Evolutionary conservation across 1,140 invertebrate species (phyloP), one percentile per base, ranked within the genome.

Genomic region (Nomia melanderi): DNA sequence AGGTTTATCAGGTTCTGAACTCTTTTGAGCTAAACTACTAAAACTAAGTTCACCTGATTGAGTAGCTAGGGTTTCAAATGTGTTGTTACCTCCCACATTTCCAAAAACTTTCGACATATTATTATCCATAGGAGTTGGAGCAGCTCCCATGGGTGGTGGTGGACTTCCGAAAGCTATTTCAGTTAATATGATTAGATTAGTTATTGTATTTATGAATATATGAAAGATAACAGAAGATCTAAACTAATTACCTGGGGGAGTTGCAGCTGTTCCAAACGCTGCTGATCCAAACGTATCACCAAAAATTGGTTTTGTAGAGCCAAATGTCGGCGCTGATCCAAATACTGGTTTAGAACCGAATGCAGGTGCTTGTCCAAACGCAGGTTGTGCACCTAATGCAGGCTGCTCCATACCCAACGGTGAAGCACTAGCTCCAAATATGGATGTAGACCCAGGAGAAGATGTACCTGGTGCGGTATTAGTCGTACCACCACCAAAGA

Each of bases 1-100:
- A 66, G 90, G 75, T 70, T 90, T 89, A 47, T 89, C 87, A 29
- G 86, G 72, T 70, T 90, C 88, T 27, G 87, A 65, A 36, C 83
- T 88, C 44, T 91, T 91, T 71, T 92, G 91, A 2, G 91, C 91
- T 67, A 92, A 83, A 78, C 90, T 91, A 47, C 89, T 88, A 33
- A 92, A 92, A 14, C 89, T 90, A n/a, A 92, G 77, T 5, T 86
- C 90, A 47, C 86, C 88, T 14, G 86, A 63, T 79, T 92, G 91
- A 59, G 74, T 86, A 7, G 89, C 90, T 36, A 92, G 77, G 25
- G 88, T 81, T 83, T 92, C 91, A 66, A 92, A 92, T 0, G 88
- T 91, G 62, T 63, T 90, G 31, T 66, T 87, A 23, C 87, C 89
- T 54, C 36, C 31, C 27, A 77, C 67, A 27, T 78, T 85, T 53